Evolutionary conservation across 2,888 invertebrate genomes (phyloP).

Genomic region (Hirtodrosophila confusa): DNA sequence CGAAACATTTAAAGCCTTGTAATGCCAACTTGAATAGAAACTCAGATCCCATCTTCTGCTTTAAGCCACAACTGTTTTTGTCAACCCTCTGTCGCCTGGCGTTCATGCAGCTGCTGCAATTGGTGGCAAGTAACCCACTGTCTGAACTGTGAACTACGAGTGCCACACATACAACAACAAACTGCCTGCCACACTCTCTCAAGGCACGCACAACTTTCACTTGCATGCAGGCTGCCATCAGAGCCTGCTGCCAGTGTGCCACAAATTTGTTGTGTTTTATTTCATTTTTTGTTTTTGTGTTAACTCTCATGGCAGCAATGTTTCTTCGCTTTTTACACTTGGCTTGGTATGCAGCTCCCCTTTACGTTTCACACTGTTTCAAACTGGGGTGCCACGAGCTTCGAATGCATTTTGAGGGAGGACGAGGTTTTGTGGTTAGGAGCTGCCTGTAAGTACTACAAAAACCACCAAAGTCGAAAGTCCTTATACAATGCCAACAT

Average conservation of each 20-base stretch:
- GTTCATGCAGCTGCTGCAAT: constrained; percentile 16
- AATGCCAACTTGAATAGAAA: neutral
- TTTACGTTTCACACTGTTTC: too few relatives aligned
- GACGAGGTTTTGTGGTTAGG: neutral
- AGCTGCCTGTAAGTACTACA: constrained; percentile 17
- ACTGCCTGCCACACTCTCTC: constrained; percentile 16
- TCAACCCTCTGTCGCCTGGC: constrained; percentile 15
- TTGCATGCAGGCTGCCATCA: constrained; percentile 54
- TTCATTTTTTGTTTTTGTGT: constrained; percentile 23
- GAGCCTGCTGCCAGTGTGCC: constrained; percentile 58
- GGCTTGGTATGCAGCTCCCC: constrained; percentile 27
- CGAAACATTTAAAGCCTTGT: constrained; percentile 33
- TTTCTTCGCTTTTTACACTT: constrained; percentile 25
- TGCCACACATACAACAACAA: constrained; percentile 6
- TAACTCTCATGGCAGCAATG: constrained; percentile 17
- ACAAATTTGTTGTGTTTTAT: constrained; percentile 42
- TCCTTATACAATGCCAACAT: constrained; percentile 38
- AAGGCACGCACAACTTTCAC: constrained; percentile 70
- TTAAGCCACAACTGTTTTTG: constrained; percentile 31
- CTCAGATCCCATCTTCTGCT: neutral
- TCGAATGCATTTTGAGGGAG: constrained; percentile 2
- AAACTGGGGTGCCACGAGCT: neutral
- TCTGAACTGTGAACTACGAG: constrained; percentile 12
- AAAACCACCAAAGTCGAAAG: constrained; percentile 51
- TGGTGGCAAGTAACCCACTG: constrained; percentile 27